phyloP scores from a whole-genome alignment of 2,113 vertebrate species.

The Marmota monax region DNA sequence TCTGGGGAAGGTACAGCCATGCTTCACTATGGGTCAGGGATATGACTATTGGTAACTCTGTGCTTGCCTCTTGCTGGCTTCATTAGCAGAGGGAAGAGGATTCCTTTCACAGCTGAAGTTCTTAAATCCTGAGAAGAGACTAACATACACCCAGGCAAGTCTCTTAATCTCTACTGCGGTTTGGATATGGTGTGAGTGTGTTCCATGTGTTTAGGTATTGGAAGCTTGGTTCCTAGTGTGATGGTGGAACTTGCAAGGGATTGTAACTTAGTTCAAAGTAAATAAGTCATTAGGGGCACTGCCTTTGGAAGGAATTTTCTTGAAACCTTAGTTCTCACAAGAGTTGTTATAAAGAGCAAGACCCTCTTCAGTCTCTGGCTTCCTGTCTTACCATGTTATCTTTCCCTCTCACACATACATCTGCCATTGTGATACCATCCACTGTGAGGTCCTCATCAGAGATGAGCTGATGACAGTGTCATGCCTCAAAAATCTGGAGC shows the following conservation, averaged over 20 bases:
- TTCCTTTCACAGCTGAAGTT: neutral
- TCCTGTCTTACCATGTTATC: too few relatives aligned
- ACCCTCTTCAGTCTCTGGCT: neutral
- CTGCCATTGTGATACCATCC: neutral
- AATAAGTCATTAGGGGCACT: neutral
- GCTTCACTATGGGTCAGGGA: neutral
- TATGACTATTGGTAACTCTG: too few relatives aligned
- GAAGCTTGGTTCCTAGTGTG: neutral
- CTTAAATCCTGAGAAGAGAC: neutral
- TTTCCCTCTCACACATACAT: neutral
- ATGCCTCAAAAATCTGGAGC: neutral
- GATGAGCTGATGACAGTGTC: neutral
- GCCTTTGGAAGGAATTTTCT: neutral
- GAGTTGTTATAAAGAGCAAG: neutral
- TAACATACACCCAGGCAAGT: neutral
- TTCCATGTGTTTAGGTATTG: neutral
- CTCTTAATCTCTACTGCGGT: neutral
- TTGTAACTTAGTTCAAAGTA: neutral
- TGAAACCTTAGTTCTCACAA: neutral
- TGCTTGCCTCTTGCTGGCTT: neutral
- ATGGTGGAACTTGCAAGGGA: neutral
- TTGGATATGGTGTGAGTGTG: neutral
- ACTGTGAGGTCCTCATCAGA: neutral
- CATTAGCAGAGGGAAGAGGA: neutral
- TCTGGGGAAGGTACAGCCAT: neutral